Base-by-base conservation (phyloP, 2,888 invertebrate species). In the Lobophora halterata region DNA sequence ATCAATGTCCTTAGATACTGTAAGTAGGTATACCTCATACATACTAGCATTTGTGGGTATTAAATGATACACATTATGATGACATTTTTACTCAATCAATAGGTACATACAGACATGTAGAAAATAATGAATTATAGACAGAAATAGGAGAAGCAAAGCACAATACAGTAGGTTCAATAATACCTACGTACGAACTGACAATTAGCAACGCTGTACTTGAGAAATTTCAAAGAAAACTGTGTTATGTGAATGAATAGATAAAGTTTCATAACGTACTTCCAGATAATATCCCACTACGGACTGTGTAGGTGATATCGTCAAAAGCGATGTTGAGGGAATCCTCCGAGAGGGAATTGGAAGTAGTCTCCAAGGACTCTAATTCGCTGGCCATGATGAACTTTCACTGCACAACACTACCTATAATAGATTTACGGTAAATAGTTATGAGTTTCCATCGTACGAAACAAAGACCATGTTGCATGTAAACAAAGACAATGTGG, bases 261-360 rank as follows among this genome's bases (percentile, higher is more conserved):
- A 49, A 45, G 46, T 34, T 29, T 28, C 17, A 48, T 47, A 39
- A 42, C 78, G 79, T 78, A 92, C 92, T 89, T 83, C 81, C 79
- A 50, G 71, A 73, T 24, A 90, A 78, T 45, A 91, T 59, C 43
- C 90, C 90, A 53, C 89, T 88, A 44, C 90, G 88, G 4, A 93
- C 92, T 10, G 86, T 86, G 68, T 92, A 93, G 26, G 88, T 89
- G 41, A 94, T 73, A 60, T 93, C 89, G 61, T 89, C 86, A 66
- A 94, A 94, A 47, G 90, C 89, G 52, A 94, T 87, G 63, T 92
- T 90, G 27, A 93, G 81, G 12, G 89, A 71, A 52, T 85, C 82
- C 52, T 85, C 86, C 1, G 71, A 65, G 4, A 73, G 52, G 3
- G 81, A 72, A n/a, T 81, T 71, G 25, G 85, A 83, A 21, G 67